phyloP scores from a whole-genome alignment of 2,797 vertebrate genomes.

The Scomberomorus guttatus region DNA sequence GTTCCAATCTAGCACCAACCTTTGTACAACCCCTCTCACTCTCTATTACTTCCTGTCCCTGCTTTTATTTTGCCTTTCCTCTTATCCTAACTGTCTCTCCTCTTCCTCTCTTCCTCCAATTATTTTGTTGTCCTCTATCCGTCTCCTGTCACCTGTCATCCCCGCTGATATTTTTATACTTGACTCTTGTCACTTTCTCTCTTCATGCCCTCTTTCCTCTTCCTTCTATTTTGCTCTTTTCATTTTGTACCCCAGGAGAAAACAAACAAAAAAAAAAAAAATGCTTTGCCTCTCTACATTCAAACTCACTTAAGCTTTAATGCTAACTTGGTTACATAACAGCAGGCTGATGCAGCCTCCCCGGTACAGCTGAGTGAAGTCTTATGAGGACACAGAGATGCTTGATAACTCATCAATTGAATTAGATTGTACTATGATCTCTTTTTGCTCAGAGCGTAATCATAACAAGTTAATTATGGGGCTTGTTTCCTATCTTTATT shows the following conservation, averaged over 20 bases:
- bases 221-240: conserved; percentile 23
- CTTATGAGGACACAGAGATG: conserved; percentile 55
- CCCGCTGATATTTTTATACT: conserved; percentile 5
- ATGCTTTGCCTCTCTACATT: conserved; percentile 9
- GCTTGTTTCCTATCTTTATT: no score
- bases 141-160: neutral
- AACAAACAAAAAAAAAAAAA: neutral
- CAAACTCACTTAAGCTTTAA: conserved; percentile 63
- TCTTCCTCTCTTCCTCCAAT: neutral
- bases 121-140: neutral
- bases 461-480: neutral
- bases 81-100: neutral
- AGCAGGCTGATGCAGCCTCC: conserved; percentile 27
- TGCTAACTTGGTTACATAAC: conserved; percentile 68
- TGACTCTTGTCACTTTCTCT: conserved; percentile 19
- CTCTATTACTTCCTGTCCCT: conserved; percentile 1
- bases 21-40: neutral
- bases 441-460: conserved; percentile 18
- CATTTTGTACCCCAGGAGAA: conserved; percentile 4
- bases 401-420: conserved; percentile 34
- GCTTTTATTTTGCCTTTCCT: neutral
- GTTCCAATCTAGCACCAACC: no score
- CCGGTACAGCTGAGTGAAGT: conserved; percentile 36
- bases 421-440: conserved; percentile 36
- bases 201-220: conserved; percentile 11